phyloP scores from a whole-genome alignment of 2,113 vertebrate species.

The Labeo rohita region DNA sequence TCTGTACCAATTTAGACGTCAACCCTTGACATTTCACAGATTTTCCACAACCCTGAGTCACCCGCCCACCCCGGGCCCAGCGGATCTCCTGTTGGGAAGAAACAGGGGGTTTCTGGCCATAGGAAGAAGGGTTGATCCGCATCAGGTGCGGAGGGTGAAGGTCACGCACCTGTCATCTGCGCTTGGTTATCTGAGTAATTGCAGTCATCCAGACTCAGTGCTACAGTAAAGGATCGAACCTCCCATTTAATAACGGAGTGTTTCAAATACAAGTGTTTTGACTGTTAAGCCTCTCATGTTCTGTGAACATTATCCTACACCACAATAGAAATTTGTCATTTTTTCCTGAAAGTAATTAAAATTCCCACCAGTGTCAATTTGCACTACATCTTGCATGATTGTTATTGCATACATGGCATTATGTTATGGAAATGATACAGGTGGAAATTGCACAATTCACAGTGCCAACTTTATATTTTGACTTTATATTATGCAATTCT shows the following conservation, averaged over 20 bases:
- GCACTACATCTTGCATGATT: neutral
- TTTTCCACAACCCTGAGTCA: constrained; percentile 54
- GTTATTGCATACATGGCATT: neutral
- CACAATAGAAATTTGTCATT: neutral
- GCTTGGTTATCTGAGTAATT: neutral
- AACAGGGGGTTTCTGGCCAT: neutral
- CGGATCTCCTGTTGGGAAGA: neutral
- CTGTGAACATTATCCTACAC: neutral
- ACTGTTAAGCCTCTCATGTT: neutral
- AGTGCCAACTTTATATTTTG: too few relatives aligned
- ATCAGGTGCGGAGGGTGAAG: neutral
- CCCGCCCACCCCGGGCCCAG: constrained; percentile 8
- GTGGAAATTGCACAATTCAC: neutral
- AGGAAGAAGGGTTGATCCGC: neutral
- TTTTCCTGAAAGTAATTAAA: neutral
- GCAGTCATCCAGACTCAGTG: neutral
- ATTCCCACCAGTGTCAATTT: neutral
- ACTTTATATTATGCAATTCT: too few relatives aligned
- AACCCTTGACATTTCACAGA: constrained; percentile 68
- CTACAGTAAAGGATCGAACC: neutral
- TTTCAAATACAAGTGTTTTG: neutral
- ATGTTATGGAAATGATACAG: neutral
- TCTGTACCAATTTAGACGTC: constrained; percentile 62
- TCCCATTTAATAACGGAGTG: neutral
- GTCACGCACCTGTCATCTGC: neutral